Conservation (phyloP, 2,888 invertebrate genomes). For the Spatulosminthurus flaviceps region DNA sequence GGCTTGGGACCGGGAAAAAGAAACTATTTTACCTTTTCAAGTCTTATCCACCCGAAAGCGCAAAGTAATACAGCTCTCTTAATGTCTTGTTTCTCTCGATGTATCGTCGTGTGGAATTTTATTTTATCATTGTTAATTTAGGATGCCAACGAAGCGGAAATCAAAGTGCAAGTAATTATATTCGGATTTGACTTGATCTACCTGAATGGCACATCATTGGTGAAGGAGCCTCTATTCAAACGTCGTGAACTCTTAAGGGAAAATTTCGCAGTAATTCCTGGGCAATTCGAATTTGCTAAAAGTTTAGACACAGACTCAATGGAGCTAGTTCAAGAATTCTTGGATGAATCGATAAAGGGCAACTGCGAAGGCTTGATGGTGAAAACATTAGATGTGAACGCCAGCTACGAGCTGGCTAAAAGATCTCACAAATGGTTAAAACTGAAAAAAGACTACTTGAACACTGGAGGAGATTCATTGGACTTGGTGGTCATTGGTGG, state of each 20-base stretch:
- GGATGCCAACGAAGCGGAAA: slow-evolving; percentile 79
- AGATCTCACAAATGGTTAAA: slow-evolving; percentile 94
- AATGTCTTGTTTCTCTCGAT: not conserved
- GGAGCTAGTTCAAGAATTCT: slow-evolving; percentile 92
- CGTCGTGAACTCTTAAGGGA: slow-evolving; percentile 78
- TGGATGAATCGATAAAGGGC: slow-evolving; percentile 92
- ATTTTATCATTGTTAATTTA: slow-evolving; percentile 65
- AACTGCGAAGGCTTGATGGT: slow-evolving; percentile 99
- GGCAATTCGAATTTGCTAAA: slow-evolving; percentile 89
- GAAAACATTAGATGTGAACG: slow-evolving; percentile 87
- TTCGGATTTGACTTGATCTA: slow-evolving; percentile 96
- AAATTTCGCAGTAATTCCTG: slow-evolving; percentile 73
- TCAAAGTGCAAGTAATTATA: slow-evolving; percentile 91
- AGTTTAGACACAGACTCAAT: slow-evolving; percentile 81
- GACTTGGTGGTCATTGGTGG: slow-evolving; percentile 97
- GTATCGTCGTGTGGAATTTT: not conserved
- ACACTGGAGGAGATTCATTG: slow-evolving; percentile 94
- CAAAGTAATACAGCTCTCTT: slow-evolving; percentile 72
- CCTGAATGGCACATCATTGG: slow-evolving; percentile 86
- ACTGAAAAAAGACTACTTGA: slow-evolving; percentile 96
- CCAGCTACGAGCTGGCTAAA: slow-evolving; percentile 97
- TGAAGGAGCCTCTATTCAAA: slow-evolving; percentile 78
- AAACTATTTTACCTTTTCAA: slow-evolving; percentile 95
- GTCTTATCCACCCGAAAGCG: slow-evolving; percentile 93
- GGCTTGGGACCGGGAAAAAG: slow-evolving; percentile 88